A percentile compares a stretch with the other conserved stretches of the same genome.
Conservation (phyloP, 2,888 invertebrate genomes). For the Meteorus colon region DNA sequence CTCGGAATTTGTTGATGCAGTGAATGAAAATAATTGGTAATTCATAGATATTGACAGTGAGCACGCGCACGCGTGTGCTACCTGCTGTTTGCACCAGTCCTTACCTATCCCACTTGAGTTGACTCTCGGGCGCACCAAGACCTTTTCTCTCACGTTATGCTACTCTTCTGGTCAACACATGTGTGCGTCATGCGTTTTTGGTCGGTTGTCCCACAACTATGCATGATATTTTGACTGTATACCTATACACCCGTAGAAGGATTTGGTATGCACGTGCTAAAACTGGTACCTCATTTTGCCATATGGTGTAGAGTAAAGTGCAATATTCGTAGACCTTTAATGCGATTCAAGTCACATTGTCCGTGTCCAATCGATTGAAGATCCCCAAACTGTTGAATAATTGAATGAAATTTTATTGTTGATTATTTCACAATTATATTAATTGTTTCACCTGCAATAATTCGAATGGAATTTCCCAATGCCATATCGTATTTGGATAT, state of each 20-base stretch:
- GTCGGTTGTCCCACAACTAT: neutral
- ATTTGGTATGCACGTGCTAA: conserved; percentile 59
- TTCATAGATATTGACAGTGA: no score
- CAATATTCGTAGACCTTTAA: conserved; percentile 53
- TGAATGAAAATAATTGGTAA: neutral
- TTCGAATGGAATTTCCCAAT: no score
- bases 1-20: neutral
- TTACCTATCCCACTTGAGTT: conserved; percentile 39
- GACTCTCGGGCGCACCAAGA: conserved; percentile 30
- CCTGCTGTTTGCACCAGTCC: conserved; percentile 52
- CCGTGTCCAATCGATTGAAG: neutral
- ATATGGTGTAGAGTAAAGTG: conserved; percentile 32
- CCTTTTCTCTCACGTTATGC: conserved; percentile 44
- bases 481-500: no score
- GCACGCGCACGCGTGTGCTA: conserved; percentile 52
- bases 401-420: neutral
- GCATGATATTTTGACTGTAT: neutral
- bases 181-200: conserved; percentile 44
- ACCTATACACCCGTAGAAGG: conserved; percentile 43
- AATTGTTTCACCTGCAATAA: no score
- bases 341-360: conserved; percentile 63
- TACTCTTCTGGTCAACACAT: conserved; percentile 54
- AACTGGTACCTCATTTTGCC: neutral
- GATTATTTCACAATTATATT: neutral
- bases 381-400: neutral